Evolutionary conservation across 2,888 invertebrate genomes (phyloP), one percentile per base, ranked within the genome.

Genomic region (Platycheirus albimanus): DNA sequence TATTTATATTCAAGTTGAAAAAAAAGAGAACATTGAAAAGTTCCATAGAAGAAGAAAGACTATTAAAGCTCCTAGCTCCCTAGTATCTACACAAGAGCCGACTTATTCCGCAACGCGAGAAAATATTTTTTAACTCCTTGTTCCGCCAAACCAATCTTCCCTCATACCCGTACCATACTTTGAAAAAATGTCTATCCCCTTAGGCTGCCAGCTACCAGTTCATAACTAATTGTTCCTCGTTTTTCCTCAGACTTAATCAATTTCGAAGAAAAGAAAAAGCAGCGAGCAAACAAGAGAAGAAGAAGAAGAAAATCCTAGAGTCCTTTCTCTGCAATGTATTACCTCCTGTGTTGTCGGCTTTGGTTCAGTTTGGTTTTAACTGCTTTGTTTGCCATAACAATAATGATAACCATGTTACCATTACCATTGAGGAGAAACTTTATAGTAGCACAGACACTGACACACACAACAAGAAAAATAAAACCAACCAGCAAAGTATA

Each of bases 341-440:
- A n/a, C 30, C 30, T 43, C 52, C 51, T 28, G 36, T 58, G 28
- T 33, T 17, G n/a, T 41, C 19, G 30, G 13, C 1, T 13, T 15
- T 6, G 66, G 15, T 51, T 30, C 43, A 10, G 56, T 54, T 80
- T 30, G 70, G 58, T 66, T 70, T 80, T 47, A 80, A 80, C 66
- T 80, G 80, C 66, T 76, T 76, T 76, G 76, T 80, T 80, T 80
- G 80, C 64, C 76, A 66, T 76, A 80, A 76, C 80, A 80, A 80
- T 80, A 75, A 80, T 70, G 64, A 80, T 76, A 80, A 76, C 80
- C 70, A 80, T 80, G 80, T 80, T 80, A 76, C 80, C 75, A 58
- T 80, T 58, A 66, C 75, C 70, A 76, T 71, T 70, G 45, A 54
- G 51, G 64, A 41, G 51, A 54, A 80, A 76, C 70, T 80, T 80